phyloP scores from a whole-genome alignment of 2,797 vertebrate genomes.

The Tauraco hartlaubi region DNA sequence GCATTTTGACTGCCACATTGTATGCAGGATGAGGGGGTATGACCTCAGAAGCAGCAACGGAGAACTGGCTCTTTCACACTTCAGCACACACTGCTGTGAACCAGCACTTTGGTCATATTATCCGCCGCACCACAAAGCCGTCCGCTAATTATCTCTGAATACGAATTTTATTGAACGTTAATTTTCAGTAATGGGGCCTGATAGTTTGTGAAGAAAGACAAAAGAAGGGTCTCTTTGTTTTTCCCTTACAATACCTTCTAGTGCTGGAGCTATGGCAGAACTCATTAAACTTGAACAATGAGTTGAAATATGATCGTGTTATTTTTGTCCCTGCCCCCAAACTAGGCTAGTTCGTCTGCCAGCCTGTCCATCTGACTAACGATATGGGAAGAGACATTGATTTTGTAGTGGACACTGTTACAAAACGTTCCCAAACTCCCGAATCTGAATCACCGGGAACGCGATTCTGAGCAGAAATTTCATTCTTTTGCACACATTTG shows the following conservation, averaged over 20 bases:
- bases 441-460: not conserved
- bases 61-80: slow-evolving; percentile 80
- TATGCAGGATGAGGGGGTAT: slow-evolving; percentile 63
- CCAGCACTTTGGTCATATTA: slow-evolving; percentile 78
- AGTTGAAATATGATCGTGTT: slow-evolving; percentile 49
- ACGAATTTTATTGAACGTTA: slow-evolving; percentile 91
- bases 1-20: slow-evolving; percentile 78
- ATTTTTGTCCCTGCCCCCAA: slow-evolving; percentile 24
- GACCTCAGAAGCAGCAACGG: slow-evolving; percentile 63
- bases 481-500: not conserved
- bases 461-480: not conserved
- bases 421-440: not conserved
- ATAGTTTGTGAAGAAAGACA: slow-evolving; percentile 84
- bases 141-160: slow-evolving; percentile 92
- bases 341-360: not conserved
- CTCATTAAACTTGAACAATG: slow-evolving; percentile 66
- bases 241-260: slow-evolving; percentile 52
- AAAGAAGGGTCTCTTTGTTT: slow-evolving; percentile 75
- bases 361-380: slow-evolving; percentile 43
- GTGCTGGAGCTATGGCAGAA: slow-evolving; percentile 38
- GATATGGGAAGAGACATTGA: not conserved
- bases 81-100: slow-evolving; percentile 84
- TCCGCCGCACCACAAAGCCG: slow-evolving; percentile 76
- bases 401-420: not conserved
- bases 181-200: slow-evolving; percentile 92